A percentile compares a stretch with the other conserved stretches of the same genome.
Conservation (phyloP, 92 coral and sea anemone genomes). For the Heteractis magnifica region DNA sequence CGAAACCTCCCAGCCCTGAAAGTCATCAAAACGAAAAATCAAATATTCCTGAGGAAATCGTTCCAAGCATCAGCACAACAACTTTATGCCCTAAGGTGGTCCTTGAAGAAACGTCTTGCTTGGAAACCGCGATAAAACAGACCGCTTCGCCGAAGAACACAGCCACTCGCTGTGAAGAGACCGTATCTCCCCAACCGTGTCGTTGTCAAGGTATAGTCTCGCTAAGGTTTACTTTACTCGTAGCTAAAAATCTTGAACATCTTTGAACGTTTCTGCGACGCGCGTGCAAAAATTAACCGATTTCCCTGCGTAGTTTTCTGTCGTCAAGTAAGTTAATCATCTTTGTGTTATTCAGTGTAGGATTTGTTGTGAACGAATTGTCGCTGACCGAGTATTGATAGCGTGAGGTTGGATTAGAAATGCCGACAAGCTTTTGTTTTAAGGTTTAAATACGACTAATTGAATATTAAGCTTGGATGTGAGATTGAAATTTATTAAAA, state of each 20-base stretch:
- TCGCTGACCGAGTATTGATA: slow-evolving; percentile 53
- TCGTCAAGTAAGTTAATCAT: slow-evolving; percentile 5
- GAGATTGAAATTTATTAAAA: slow-evolving; percentile 70
- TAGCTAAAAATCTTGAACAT: not conserved
- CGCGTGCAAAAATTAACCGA: not conserved
- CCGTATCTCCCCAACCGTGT: slow-evolving; percentile 73
- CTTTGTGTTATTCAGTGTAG: not conserved
- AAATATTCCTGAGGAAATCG: not conserved
- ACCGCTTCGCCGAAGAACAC: slow-evolving; percentile 51
- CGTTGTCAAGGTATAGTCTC: slow-evolving; percentile 76
- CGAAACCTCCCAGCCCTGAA: slow-evolving; percentile 16
- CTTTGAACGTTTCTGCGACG: not conserved
- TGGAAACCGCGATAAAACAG: slow-evolving; percentile 27
- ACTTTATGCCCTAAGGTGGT: slow-evolving; percentile 31
- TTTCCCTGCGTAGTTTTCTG: not conserved
- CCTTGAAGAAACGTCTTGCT: slow-evolving; percentile 10
- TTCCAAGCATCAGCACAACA: slow-evolving; percentile 5
- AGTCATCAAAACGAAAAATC: not conserved
- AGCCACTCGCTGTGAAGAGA: slow-evolving; percentile 72
- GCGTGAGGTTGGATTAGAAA: slow-evolving; percentile 66
- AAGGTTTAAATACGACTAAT: slow-evolving; percentile 84
- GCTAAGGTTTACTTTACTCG: slow-evolving; percentile 3
- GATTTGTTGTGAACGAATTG: slow-evolving; percentile 6
- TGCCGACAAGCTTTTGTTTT: slow-evolving; percentile 76
- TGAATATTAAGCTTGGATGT: slow-evolving; percentile 83